These are phyloP conservation scores for Knipowitschia caucasica DNA, from an alignment of 2,797 vertebrate genomes.

Conservation along the genomic window DNA sequence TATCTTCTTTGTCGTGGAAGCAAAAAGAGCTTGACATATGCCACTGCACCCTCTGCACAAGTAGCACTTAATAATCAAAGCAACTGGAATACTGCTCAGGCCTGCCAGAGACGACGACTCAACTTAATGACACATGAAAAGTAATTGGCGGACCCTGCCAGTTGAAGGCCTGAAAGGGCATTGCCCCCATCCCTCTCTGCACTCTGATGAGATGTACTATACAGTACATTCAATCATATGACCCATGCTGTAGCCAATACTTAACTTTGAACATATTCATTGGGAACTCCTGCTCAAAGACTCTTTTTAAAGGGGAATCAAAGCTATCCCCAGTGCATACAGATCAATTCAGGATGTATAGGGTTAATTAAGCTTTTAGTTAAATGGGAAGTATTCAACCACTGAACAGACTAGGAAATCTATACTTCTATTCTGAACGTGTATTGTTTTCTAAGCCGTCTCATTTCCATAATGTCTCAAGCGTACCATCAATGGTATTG, in stretches of 20 bases:
- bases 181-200: too few species aligned
- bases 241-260: neutral
- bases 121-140: conserved; percentile 80
- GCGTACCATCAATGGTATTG: too few species aligned
- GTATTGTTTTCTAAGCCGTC: too few species aligned
- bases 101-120: conserved; percentile 66
- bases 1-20: conserved; percentile 42
- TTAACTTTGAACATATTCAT: neutral
- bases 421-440: too few species aligned
- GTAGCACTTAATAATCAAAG: conserved; percentile 74
- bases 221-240: neutral
- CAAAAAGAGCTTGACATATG: conserved; percentile 55
- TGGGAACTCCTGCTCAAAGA: conserved; percentile 22
- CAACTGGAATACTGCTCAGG: conserved; percentile 67
- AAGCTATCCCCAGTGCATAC: neutral
- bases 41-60: conserved; percentile 43
- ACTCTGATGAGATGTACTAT: neutral
- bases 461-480: too few species aligned
- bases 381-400: neutral
- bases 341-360: neutral
- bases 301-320: conserved; percentile 33
- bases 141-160: conserved; percentile 67
- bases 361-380: neutral
- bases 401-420: too few species aligned
- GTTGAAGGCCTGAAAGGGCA: conserved; percentile 65